phyloP scores from a whole-genome alignment of 2,888 invertebrate species.

The Lumbricus terrestris region DNA sequence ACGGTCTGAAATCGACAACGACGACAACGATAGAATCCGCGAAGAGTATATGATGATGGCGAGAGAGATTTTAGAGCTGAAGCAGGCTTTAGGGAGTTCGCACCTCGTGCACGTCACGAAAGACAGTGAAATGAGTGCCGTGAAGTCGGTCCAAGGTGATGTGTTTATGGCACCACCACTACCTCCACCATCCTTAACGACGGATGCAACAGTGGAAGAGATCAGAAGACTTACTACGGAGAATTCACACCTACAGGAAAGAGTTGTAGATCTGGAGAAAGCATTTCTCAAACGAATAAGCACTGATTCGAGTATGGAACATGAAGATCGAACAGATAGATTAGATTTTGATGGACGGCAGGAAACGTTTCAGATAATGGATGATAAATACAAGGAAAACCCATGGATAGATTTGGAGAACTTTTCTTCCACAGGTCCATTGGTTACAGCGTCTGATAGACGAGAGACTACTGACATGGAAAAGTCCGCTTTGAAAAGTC shows the following conservation, averaged over 20 bases:
- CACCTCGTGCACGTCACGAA: background rate
- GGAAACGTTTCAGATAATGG: background rate
- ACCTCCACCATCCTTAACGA: background rate
- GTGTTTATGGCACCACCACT: background rate
- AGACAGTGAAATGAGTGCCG: background rate
- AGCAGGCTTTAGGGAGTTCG: background rate
- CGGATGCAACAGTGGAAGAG: background rate
- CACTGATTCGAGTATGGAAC: background rate
- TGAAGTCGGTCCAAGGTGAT: background rate
- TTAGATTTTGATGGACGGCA: background rate
- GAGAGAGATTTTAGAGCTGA: background rate
- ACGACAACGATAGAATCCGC: background rate
- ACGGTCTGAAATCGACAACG: background rate
- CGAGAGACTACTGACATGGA: background rate
- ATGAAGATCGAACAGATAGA: background rate
- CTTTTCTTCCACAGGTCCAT: background rate
- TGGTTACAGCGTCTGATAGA: background rate
- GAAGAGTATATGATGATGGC: background rate
- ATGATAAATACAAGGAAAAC: background rate
- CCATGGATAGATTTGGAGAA: background rate
- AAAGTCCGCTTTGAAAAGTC: background rate
- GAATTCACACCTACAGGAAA: constrained; percentile 11
- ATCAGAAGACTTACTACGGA: constrained; percentile 10
- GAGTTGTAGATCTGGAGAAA: background rate
- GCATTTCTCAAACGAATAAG: background rate